These are phyloP conservation scores for Apogon hyalosoma DNA, from an alignment of 2,797 vertebrate genomes.

Conservation along the genomic window DNA sequence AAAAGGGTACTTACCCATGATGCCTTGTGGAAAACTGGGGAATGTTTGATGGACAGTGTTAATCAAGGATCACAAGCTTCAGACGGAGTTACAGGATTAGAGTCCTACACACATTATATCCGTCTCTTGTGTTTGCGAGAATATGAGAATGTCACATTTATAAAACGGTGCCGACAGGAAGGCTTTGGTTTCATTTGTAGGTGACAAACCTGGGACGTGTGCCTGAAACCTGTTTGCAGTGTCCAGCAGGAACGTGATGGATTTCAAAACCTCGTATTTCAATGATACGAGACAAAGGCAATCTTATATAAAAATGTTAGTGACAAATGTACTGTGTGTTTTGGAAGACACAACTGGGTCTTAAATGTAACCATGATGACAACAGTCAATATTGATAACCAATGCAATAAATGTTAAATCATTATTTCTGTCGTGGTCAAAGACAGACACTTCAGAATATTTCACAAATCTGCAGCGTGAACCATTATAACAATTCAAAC, in stretches of 20 bases:
- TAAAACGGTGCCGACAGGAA: slow-evolving; percentile 53
- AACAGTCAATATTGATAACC: too few relatives aligned
- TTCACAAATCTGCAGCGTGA: too few relatives aligned
- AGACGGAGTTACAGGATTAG: slow-evolving; percentile 45
- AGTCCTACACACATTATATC: slow-evolving; percentile 17
- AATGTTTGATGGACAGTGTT: slow-evolving; percentile 26
- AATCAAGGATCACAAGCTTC: slow-evolving; percentile 54
- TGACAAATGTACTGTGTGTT: too few relatives aligned
- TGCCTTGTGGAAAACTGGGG: slow-evolving; percentile 33
- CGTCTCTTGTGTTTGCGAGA: slow-evolving; percentile 45
- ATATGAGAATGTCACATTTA: slow-evolving; percentile 70
- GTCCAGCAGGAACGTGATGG: slow-evolving; percentile 29
- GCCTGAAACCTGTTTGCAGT: slow-evolving; percentile 54
- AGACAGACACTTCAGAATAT: too few relatives aligned
- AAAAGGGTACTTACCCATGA: slow-evolving; percentile 7
- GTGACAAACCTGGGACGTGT: slow-evolving; percentile 40
- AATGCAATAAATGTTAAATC: too few relatives aligned
- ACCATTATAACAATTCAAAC: too few relatives aligned
- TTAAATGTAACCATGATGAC: too few relatives aligned
- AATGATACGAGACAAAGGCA: slow-evolving; percentile 9
- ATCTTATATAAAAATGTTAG: slow-evolving; percentile 19
- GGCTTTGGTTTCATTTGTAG: slow-evolving; percentile 59
- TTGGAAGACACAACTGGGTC: too few relatives aligned
- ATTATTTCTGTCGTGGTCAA: too few relatives aligned
- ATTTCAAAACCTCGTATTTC: slow-evolving; percentile 33